phyloP scores from a whole-genome alignment of 1,140 invertebrate genomes.

The Fopius arisanus region DNA sequence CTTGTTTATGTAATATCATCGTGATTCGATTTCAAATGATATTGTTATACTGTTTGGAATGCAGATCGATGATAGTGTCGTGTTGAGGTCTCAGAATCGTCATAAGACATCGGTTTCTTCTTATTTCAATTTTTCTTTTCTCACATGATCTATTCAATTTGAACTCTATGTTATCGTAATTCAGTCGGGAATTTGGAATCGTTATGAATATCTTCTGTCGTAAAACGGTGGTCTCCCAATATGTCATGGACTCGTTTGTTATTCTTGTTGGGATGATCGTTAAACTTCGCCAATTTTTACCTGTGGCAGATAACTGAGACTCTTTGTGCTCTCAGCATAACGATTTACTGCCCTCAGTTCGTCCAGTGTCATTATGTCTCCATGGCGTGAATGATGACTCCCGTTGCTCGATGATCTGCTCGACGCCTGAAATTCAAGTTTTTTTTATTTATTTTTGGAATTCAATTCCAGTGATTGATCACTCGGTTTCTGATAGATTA shows the following conservation, averaged over 20 bases:
- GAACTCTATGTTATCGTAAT: neutral
- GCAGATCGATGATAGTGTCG: conserved; percentile 13
- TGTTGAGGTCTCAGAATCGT: neutral
- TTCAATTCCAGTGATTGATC: no score
- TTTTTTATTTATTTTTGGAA: neutral
- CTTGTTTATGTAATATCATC: conserved; percentile 18
- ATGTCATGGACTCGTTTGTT: neutral
- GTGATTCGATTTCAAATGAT: conserved; percentile 15
- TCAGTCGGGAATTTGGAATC: neutral
- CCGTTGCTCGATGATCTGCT: conserved; percentile 72
- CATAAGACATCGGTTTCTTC: neutral
- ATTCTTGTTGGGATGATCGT: conserved; percentile 20
- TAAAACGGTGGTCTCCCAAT: neutral
- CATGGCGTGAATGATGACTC: conserved; percentile 69
- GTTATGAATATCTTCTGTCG: neutral
- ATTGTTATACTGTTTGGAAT: conserved; percentile 18
- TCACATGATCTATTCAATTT: neutral
- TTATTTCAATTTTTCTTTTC: neutral
- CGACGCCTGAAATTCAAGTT: conserved; percentile 58
- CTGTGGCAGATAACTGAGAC: conserved; percentile 89
- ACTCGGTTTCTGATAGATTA: no score
- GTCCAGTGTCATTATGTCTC: conserved; percentile 74
- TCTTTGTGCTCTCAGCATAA: conserved; percentile 92
- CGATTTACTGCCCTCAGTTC: conserved; percentile 85
- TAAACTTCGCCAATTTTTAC: conserved; percentile 67